Evolutionary conservation across 30 jellyfish, hydroid and myxozoan species (phyloP), one percentile per base, ranked within the genome.

Genomic region (Clytia hemisphaerica): DNA sequence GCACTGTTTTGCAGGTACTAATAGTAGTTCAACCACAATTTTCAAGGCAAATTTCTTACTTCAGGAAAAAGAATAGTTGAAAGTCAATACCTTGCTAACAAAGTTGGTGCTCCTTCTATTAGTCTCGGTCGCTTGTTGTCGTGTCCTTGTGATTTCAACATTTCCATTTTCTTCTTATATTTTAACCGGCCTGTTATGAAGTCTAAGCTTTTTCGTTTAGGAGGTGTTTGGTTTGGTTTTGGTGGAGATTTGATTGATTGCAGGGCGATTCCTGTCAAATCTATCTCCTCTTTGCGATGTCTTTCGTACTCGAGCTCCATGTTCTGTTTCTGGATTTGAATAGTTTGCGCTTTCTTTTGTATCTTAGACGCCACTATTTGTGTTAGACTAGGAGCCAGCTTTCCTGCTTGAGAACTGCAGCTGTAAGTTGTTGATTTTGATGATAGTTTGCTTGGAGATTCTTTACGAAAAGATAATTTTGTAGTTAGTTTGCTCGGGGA

Each of bases 121-220:
- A n/a, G n/a, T n/a, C n/a, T n/a, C n/a, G n/a, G n/a, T n/a, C n/a
- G n/a, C n/a, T n/a, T n/a, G n/a, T n/a, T n/a, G n/a, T n/a, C n/a
- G n/a, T n/a, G n/a, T n/a, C n/a, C 9, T 46, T 31, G 25, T 46
- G 18, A 31, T 46, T 46, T 46, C 9, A 21, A 7, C 4, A 44
- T n/a, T 16, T 28, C 70, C 70, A 57, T 57, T 69, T 50, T 69
- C 7, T 69, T 48, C 28, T 45, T 69, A 49, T n/a, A 69, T 18
- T 69, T 37, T 21, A 69, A 49, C 29, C 67, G 54, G 28, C 94
- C 94, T 30, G 98, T 82, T 19, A 89, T 89, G 3, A 80, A 61
- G 60, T 89, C 98, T 12, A 89, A 78, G 25, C 98, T 88, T 48
- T 85, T 85, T 21, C 57, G 29, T 37, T 66, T 66, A 33, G 16